Conservation (phyloP, 1,140 invertebrate genomes). For the Phthorimaea operculella region DNA sequence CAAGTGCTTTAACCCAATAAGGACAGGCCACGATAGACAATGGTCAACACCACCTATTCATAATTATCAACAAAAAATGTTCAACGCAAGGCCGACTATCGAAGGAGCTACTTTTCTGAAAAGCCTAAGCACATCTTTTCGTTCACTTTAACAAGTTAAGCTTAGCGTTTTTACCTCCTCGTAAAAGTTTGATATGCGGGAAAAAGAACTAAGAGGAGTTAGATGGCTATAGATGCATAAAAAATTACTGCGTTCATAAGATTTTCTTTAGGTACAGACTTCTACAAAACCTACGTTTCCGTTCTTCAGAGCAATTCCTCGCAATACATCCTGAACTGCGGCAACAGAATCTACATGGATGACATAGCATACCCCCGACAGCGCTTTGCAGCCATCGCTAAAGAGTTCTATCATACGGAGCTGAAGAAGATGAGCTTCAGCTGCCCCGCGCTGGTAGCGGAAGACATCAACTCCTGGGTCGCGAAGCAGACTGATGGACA, state of each 20-base stretch:
- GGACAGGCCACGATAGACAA: background rate
- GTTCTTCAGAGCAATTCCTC: slow-evolving; percentile 43
- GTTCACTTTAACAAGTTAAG: no score
- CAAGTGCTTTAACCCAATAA: background rate
- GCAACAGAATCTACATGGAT: slow-evolving; percentile 75
- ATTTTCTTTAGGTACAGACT: background rate
- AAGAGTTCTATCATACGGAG: slow-evolving; percentile 69
- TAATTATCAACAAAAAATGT: background rate
- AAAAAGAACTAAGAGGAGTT: background rate
- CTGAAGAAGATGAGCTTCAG: slow-evolving; percentile 74
- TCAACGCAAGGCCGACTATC: no score
- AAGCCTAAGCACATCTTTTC: no score
- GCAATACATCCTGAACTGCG: slow-evolving; percentile 72
- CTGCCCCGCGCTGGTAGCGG: slow-evolving; percentile 62
- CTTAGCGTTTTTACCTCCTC: no score
- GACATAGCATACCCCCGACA: slow-evolving; percentile 66
- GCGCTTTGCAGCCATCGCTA: slow-evolving; percentile 68
- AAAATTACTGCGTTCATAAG: background rate
- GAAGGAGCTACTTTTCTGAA: no score
- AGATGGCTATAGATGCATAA: background rate
- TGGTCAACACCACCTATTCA: background rate
- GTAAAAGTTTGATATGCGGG: background rate
- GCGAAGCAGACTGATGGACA: slow-evolving; percentile 74
- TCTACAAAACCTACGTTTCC: background rate
- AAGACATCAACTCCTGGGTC: slow-evolving; percentile 79